Base-by-base conservation (phyloP, 2,888 invertebrate species). In the Stenoptilia bipunctidactyla region DNA sequence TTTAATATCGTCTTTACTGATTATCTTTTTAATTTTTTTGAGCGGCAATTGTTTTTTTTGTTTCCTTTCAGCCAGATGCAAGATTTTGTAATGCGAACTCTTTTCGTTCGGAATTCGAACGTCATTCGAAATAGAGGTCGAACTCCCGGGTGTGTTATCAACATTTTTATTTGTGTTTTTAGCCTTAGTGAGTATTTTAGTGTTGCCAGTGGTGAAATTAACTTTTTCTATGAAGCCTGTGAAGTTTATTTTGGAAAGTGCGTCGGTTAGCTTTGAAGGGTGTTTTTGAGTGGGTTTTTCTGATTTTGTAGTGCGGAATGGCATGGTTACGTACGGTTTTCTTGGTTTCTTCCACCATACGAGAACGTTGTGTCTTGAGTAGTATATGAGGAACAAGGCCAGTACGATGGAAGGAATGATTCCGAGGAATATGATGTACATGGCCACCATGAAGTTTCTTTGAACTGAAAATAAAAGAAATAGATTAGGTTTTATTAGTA, bases 391-490 rank as follows among this genome's bases (percentile, higher is more conserved):
- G 66, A 93, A 87, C 30, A 89, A 82, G 2, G 89, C 59, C 14
- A 92, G 68, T 1, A 91, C 87, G 34, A 91, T 70, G 43, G 89
- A 70, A 0, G 96, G 96, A 40, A 96, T 84, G 51, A 96, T 89
- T 15, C 93, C 91, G 53, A 97, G 87, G 88, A 96, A 95, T 55
- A 96, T 89, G 49, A 97, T 88, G 69, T 92, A 92, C 84, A 97
- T 86, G 25, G 92, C 92, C 45, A 92, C 90, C 62, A 93, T 88
- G 66, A 94, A 88, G 56, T 89, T 90, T 51, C 87, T 87, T 63
- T 89, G 87, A 48, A 91, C 94, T 94, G 86, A n/a, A n/a, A n/a
- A n/a, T n/a, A n/a, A n/a, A n/a, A n/a, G n/a, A n/a, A n/a, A n/a
- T n/a, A n/a, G n/a, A n/a, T n/a, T n/a, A n/a, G n/a, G n/a, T n/a